Evolutionary conservation across 2,888 invertebrate species (phyloP), one percentile per base, ranked within the genome.

Genomic region (Phasia obesa): DNA sequence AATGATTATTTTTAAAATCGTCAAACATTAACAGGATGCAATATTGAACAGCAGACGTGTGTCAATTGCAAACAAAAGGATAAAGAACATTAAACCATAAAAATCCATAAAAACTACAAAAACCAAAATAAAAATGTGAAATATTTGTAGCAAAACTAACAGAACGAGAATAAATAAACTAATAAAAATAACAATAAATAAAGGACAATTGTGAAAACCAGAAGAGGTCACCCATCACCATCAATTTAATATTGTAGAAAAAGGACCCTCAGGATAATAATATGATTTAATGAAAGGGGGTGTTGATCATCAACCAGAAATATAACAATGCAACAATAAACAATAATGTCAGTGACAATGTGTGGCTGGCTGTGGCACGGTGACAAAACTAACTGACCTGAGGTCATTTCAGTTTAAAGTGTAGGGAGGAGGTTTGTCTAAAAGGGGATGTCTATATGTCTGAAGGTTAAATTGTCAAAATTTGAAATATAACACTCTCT

Each of bases 201-300:
- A 60, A 53, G 53, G 65, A 79, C 83, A 76, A 75, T 65, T 67
- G 51, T 49, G 47, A 42, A 78, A 60, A 55, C 79, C 79, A 75
- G 59, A 79, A 71, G 79, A 83, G 81, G 77, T 67, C 67, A 73
- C 38, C 47, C 73, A 53, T 42, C 42, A 49, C 11, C 69, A 51
- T 60, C 47, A 55, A 51, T 71, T 49, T 42, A 77, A 67, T 62
- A 51, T 44, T 55, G 65, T 35, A 62, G 55, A 38, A 62, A 62
- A 65, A 60, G 42, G 62, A 79, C 71, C 67, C 60, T 60, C 60
- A 79, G 83, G 79, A 83, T 75, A 76, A 76, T 83, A 76, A 83
- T 83, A 83, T 83, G 83, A 83, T 79, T 83, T 83, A 83, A 79
- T 83, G 79, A 83, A 83, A 79, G 70, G 83, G 83, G 79, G 79